These are phyloP conservation scores for Bellardia bayeri DNA, from an alignment of 2,888 invertebrate species.

Conservation along the genomic window DNA sequence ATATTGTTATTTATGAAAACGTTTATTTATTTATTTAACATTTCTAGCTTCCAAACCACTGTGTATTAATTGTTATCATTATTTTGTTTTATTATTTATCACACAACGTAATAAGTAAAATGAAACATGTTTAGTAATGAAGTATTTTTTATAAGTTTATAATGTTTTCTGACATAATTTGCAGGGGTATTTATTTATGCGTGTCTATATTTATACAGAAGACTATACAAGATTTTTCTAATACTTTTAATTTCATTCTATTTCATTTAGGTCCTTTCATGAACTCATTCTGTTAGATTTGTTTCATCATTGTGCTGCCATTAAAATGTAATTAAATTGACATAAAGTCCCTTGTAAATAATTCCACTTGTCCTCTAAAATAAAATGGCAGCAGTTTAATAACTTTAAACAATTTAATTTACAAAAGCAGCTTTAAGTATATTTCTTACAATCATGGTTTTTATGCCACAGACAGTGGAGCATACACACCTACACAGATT, in stretches of 20 bases:
- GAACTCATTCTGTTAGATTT: not conserved
- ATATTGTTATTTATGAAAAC: too few species aligned
- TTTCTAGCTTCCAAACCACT: too few species aligned
- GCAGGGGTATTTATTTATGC: not conserved
- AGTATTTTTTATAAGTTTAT: too few species aligned
- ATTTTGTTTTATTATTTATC: too few species aligned
- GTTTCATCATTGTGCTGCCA: not conserved
- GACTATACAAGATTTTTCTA: not conserved
- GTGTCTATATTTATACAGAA: not conserved
- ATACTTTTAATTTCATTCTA: not conserved
- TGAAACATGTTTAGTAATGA: too few species aligned
- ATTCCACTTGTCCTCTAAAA: conserved; percentile 67
- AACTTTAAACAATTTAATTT: conserved; percentile 75
- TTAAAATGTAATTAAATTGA: conserved; percentile 47
- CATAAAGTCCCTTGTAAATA: conserved; percentile 65
- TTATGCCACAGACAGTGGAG: not conserved
- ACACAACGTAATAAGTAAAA: too few species aligned
- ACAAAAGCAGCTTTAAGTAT: conserved; percentile 70
- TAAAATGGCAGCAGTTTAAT: conserved; percentile 72
- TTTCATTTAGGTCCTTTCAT: conserved; percentile 1
- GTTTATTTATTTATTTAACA: too few species aligned
- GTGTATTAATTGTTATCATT: too few species aligned
- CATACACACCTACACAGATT: not conserved
- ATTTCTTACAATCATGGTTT: conserved; percentile 34
- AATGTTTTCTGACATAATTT: not conserved